Conservation (phyloP, 1,140 invertebrate species). For the Agrypnia vestita region DNA sequence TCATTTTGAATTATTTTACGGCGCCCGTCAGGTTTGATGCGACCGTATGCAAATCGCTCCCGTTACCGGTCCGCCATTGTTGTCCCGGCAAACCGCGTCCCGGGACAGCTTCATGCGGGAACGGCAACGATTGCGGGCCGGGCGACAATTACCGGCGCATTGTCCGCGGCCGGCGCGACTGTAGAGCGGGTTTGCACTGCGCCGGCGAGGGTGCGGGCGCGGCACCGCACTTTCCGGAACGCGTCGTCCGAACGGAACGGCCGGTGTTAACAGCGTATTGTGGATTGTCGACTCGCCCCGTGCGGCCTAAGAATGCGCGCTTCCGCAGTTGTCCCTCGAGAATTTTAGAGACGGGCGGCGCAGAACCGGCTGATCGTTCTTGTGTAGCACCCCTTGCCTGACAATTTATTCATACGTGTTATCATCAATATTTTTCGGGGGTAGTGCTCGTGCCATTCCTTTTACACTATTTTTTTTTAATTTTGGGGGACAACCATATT, state of each 20-base stretch:
- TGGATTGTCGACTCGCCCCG: not conserved
- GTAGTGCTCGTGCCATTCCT: no score
- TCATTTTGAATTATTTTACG: not conserved
- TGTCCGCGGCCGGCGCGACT: slow-evolving; percentile 16
- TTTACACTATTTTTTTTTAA: no score
- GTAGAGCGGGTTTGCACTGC: slow-evolving; percentile 9
- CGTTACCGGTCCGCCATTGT: slow-evolving; percentile 16
- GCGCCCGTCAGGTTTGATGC: slow-evolving; percentile 15
- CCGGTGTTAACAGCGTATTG: no score
- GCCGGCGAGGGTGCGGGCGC: no score
- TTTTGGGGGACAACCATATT: no score
- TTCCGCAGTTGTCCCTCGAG: not conserved
- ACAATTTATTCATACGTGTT: no score
- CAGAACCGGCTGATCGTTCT: no score
- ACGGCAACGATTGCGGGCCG: slow-evolving; percentile 16
- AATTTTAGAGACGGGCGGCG: not conserved
- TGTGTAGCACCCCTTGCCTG: no score
- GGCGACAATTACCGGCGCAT: slow-evolving; percentile 25
- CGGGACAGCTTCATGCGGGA: not conserved
- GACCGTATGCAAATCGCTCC: slow-evolving; percentile 25
- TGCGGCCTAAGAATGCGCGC: not conserved
- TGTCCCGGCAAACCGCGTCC: slow-evolving; percentile 21
- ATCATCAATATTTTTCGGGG: no score
- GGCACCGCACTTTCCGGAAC: no score
- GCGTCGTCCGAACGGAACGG: no score